phyloP scores from a whole-genome alignment of 1,140 invertebrate genomes.

The Bombyx mandarina region DNA sequence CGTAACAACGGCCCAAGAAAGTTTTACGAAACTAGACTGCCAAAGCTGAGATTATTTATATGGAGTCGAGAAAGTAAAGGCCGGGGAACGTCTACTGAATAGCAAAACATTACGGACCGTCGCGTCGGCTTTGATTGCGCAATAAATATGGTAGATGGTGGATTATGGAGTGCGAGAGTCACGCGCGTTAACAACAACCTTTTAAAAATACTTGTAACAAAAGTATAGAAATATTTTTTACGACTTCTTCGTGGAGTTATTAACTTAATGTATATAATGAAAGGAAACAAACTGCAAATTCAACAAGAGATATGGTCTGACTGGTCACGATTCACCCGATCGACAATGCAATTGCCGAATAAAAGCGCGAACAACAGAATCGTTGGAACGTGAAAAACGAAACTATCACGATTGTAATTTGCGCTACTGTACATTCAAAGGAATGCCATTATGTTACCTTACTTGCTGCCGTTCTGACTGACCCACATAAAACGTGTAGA shows the following conservation, averaged over 20 bases:
- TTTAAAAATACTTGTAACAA: no score
- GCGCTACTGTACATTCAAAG: slow-evolving; percentile 54
- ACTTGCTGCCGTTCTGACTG: slow-evolving; percentile 31
- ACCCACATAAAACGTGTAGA: slow-evolving; percentile 63
- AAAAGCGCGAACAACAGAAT: slow-evolving; percentile 38
- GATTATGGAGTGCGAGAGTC: slow-evolving; percentile 43
- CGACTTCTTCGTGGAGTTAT: no score
- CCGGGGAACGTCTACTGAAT: slow-evolving; percentile 37
- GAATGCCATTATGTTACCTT: slow-evolving; percentile 46
- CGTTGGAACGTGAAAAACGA: slow-evolving; percentile 60
- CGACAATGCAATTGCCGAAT: slow-evolving; percentile 41
- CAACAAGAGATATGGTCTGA: slow-evolving; percentile 26
- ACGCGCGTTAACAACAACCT: slow-evolving; percentile 20
- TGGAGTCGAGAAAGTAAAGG: slow-evolving; percentile 60
- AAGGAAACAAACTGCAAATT: slow-evolving; percentile 41
- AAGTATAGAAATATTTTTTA: no score
- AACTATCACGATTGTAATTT: slow-evolving; percentile 63
- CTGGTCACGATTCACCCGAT: slow-evolving; percentile 37
- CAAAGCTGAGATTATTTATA: slow-evolving; percentile 30
- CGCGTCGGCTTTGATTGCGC: slow-evolving; percentile 42
- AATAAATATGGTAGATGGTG: slow-evolving; percentile 38
- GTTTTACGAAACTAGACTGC: slow-evolving; percentile 24
- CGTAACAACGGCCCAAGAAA: slow-evolving; percentile 17
- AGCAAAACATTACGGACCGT: slow-evolving; percentile 28
- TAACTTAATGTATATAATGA: background rate